phyloP scores from a whole-genome alignment of 2,888 invertebrate species.

The Watsonalla cultraria region DNA sequence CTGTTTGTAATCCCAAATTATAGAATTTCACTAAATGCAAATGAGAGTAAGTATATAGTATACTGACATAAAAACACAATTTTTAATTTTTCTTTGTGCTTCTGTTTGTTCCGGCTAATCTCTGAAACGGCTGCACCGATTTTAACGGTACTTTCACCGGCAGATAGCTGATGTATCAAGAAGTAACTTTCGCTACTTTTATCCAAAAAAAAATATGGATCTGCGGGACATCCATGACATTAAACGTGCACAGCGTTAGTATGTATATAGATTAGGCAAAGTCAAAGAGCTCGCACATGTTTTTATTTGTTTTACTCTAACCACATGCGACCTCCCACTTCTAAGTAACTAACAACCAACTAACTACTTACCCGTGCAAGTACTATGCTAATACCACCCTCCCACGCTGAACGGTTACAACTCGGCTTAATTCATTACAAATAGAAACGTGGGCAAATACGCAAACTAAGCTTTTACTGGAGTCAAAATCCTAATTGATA shows the following conservation, averaged over 20 bases:
- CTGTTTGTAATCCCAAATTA: too few relatives aligned
- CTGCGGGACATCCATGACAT: too few relatives aligned
- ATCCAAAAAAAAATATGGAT: too few relatives aligned
- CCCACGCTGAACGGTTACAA: slow-evolving; percentile 18
- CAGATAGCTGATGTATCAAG: neutral
- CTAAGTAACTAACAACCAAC: slow-evolving; percentile 16
- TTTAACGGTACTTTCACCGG: neutral
- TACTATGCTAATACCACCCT: slow-evolving; percentile 31
- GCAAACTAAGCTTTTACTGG: too few relatives aligned
- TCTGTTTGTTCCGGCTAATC: too few relatives aligned
- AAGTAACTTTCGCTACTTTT: neutral
- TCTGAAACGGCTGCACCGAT: neutral
- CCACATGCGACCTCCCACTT: neutral
- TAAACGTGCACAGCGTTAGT: neutral
- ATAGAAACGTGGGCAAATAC: slow-evolving; percentile 7
- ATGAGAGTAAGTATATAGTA: too few relatives aligned
- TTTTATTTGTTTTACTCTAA: neutral
- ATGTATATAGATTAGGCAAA: neutral
- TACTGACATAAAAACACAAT: neutral
- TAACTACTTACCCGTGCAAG: slow-evolving; percentile 18
- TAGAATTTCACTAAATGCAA: neutral
- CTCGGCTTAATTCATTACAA: slow-evolving; percentile 17
- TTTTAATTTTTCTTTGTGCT: too few relatives aligned
- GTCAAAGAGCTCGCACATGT: neutral
- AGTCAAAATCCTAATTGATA: too few relatives aligned